Percentiles rank a stretch among this genome's conserved stretches.
Conservation (phyloP, 2,888 invertebrate species). For the Acanthoscelides obtectus region DNA sequence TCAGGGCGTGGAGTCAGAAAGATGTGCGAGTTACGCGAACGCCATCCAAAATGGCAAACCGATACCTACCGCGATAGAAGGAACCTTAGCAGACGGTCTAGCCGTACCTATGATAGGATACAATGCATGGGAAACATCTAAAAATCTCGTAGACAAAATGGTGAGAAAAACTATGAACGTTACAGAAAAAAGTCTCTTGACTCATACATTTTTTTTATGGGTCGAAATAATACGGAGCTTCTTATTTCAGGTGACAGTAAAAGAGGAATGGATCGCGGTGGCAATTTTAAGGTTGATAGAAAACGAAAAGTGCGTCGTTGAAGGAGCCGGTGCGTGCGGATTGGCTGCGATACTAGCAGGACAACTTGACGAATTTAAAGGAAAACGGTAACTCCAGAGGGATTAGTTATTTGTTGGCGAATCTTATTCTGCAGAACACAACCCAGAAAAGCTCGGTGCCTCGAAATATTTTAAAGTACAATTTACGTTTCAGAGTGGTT, state of each 20-base stretch:
- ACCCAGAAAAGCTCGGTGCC: too few relatives aligned
- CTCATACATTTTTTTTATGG: background rate
- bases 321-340: conserved; percentile 68
- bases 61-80: conserved; percentile 49
- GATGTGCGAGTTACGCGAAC: conserved; percentile 78
- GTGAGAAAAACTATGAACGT: conserved; percentile 38
- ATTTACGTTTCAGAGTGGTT: conserved; percentile 62
- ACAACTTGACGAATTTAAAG: conserved; percentile 59
- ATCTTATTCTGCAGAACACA: too few relatives aligned
- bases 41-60: conserved; percentile 57
- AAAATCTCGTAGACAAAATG: conserved; percentile 61
- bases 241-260: conserved; percentile 50
- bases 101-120: conserved; percentile 66
- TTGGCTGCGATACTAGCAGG: conserved; percentile 64
- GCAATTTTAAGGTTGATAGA: conserved; percentile 60
- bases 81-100: conserved; percentile 66
- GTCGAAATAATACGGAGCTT: background rate
- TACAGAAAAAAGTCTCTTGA: background rate
- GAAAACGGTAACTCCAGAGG: conserved; percentile 53
- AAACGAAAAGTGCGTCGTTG: conserved; percentile 66
- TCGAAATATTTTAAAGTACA: too few relatives aligned
- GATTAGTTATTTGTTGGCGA: too few relatives aligned
- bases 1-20: conserved; percentile 86
- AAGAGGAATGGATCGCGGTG: conserved; percentile 61
- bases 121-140: conserved; percentile 62